Evolutionary conservation across 2,888 invertebrate genomes (phyloP).

Genomic region (Drosophila anomelani): DNA sequence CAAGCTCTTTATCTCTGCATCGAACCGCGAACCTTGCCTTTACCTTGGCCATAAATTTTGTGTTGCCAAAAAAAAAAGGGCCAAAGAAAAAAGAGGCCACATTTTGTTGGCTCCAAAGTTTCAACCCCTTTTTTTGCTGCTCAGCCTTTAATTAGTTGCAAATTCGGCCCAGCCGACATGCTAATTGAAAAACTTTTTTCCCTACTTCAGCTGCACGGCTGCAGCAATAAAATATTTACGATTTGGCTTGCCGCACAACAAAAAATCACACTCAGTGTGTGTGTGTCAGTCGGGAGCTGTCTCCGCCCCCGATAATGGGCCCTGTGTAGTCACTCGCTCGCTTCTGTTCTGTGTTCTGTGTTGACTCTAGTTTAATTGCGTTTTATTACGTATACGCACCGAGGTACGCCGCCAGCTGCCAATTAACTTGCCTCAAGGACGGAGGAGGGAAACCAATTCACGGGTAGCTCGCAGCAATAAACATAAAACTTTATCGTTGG

Average conservation of each 20-base stretch:
- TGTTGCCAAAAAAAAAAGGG: not conserved
- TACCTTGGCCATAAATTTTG: constrained; percentile 37
- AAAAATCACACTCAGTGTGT: constrained; percentile 20
- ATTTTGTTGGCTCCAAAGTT: constrained; percentile 37
- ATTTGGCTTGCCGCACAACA: constrained; percentile 10
- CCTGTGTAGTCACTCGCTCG: not conserved
- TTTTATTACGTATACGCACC: constrained; percentile 55
- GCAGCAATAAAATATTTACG: constrained; percentile 43
- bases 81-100: not conserved
- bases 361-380: constrained; percentile 50
- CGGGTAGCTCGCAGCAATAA: constrained; percentile 22
- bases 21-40: constrained; percentile 26
- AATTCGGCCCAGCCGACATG: constrained; percentile 39
- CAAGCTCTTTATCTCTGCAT: constrained; percentile 36
- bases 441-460: constrained; percentile 7
- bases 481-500: constrained; percentile 51
- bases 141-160: constrained; percentile 47
- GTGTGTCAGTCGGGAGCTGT: constrained; percentile 17
- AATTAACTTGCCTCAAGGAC: constrained; percentile 13
- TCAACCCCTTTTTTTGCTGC: not conserved
- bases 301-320: not conserved
- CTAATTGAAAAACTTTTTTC: constrained; percentile 53
- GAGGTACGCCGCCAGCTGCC: constrained; percentile 23
- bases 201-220: constrained; percentile 5
- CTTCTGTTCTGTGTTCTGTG: constrained; percentile 18